These are phyloP conservation scores for Stenopsyche tienmushanensis DNA, from an alignment of 1,140 invertebrate genomes.

Conservation along the genomic window DNA sequence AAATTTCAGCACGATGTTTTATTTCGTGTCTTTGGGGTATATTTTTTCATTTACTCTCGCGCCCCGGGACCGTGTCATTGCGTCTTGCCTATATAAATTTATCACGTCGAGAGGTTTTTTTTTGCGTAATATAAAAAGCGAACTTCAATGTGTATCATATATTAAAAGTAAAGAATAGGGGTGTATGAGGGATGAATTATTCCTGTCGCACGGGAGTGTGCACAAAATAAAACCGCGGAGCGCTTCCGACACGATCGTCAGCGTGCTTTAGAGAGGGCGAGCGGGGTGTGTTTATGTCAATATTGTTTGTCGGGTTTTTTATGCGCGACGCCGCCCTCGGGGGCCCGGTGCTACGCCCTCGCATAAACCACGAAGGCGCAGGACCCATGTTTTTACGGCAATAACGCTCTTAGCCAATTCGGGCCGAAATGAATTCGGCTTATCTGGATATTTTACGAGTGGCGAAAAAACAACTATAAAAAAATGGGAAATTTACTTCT, in stretches of 20 bases:
- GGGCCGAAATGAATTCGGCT: conserved; percentile 2
- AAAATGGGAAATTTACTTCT: neutral
- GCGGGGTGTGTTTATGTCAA: conserved; percentile 7
- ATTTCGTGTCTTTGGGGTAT: too few species aligned
- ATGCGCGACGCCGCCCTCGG: neutral
- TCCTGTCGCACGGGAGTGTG: neutral
- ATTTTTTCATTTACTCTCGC: too few species aligned
- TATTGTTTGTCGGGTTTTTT: conserved; percentile 9
- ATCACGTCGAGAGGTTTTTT: too few species aligned
- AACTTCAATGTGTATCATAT: too few species aligned
- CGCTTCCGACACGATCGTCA: neutral
- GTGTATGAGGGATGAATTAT: neutral
- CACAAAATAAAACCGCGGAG: neutral
- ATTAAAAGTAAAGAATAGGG: too few species aligned
- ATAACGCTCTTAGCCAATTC: conserved; percentile 1
- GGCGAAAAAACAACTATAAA: neutral
- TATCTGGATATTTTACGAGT: conserved; percentile 5
- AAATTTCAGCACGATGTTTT: too few species aligned
- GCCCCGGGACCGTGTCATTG: too few species aligned
- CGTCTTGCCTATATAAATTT: too few species aligned
- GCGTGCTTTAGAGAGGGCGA: neutral
- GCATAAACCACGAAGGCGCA: conserved; percentile 2
- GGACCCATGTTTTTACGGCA: neutral
- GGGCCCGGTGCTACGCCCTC: neutral
- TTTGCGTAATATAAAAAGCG: too few species aligned